Conservation (phyloP, 2,888 invertebrate species). For the Molorchus minor region DNA sequence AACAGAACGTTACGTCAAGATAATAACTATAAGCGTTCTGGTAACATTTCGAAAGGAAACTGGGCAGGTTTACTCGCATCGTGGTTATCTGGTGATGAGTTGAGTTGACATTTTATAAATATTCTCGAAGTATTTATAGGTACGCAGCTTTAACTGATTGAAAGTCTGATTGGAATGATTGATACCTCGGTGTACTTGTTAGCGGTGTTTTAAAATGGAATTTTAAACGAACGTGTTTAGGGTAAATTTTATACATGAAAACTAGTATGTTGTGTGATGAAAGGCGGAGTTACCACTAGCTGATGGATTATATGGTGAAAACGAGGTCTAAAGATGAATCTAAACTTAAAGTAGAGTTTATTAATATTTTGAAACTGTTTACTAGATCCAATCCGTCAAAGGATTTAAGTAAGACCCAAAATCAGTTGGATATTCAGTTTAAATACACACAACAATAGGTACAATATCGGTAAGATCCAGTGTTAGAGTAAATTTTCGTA, state of each 20-base stretch:
- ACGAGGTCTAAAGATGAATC: no score
- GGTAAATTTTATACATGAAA: conserved; percentile 17
- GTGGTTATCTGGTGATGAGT: conserved; percentile 40
- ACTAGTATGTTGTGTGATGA: background rate
- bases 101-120: conserved; percentile 44
- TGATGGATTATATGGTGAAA: no score
- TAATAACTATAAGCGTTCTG: conserved; percentile 31
- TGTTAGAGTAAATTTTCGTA: no score
- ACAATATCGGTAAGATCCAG: no score
- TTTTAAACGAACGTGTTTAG: conserved; percentile 8
- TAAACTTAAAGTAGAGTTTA: no score
- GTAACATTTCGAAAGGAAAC: conserved; percentile 40
- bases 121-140: conserved; percentile 38
- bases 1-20: conserved; percentile 32
- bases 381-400: no score
- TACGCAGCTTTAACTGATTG: conserved; percentile 27
- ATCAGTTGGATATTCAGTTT: no score
- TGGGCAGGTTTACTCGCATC: conserved; percentile 34
- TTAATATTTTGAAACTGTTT: no score
- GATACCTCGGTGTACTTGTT: conserved; percentile 26
- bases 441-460: no score
- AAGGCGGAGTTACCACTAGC: no score
- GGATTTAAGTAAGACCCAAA: no score
- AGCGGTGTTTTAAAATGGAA: conserved; percentile 19
- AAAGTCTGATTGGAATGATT: conserved; percentile 31